Percentiles rank a stretch among this genome's conserved stretches.
Evolutionary conservation across 2,888 invertebrate species (phyloP).

Genomic region (Trachelus stipa): DNA sequence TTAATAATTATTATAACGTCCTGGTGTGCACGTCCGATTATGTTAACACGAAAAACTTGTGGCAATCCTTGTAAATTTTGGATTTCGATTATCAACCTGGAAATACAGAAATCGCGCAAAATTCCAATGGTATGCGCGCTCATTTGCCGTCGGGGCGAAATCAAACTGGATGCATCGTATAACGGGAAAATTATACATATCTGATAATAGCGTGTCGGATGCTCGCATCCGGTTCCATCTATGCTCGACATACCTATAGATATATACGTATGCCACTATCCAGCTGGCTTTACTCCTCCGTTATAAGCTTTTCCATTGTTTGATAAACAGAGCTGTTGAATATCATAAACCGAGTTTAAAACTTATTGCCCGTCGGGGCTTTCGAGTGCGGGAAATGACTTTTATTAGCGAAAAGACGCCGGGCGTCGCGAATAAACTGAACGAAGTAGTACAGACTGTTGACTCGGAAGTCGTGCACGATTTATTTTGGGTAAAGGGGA

Average conservation of each 20-base stretch:
- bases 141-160: not conserved
- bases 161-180: not conserved
- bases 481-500: not conserved
- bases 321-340: slow-evolving; percentile 4
- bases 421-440: not conserved
- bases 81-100: not conserved
- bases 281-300: not conserved
- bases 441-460: not conserved
- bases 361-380: slow-evolving; percentile 2
- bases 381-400: not conserved
- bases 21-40: not conserved
- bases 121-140: not conserved
- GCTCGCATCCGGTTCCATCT: not conserved
- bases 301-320: not conserved
- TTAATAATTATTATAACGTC: not conserved
- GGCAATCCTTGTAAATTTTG: not conserved
- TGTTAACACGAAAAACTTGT: not conserved
- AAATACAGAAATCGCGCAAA: not conserved
- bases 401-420: not conserved
- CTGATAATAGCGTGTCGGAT: not conserved
- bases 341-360: slow-evolving; percentile 1
- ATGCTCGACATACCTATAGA: not conserved
- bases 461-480: not conserved
- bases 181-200: not conserved
- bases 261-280: not conserved